Percentiles rank a stretch among this genome's conserved stretches.
Conservation (phyloP, 2,888 invertebrate genomes). For the Tenthredo distinguenda region DNA sequence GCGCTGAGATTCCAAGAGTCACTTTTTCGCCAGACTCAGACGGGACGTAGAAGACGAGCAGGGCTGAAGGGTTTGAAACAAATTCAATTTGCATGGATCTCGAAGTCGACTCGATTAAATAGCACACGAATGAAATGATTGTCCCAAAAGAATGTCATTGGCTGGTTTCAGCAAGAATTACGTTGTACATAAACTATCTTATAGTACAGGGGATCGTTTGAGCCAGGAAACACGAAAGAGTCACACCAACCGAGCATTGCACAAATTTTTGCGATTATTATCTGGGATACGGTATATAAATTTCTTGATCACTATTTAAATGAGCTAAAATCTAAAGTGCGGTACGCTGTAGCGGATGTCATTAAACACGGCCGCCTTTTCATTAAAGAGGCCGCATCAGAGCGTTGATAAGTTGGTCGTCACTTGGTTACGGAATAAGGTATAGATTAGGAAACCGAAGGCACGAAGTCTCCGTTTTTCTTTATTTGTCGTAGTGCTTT, state of each 20-base stretch:
- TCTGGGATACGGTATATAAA: not conserved
- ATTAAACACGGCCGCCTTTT: not conserved
- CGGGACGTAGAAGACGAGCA: constrained; percentile 93
- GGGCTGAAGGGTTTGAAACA: constrained; percentile 80
- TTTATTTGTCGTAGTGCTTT: not conserved
- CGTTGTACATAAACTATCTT: not conserved
- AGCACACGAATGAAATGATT: not conserved
- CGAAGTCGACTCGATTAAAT: not conserved
- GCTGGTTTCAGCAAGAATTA: not conserved
- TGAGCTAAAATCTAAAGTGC: not conserved
- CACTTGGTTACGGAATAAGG: constrained; percentile 21
- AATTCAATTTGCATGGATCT: not conserved
- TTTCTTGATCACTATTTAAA: not conserved
- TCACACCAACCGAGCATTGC: not conserved
- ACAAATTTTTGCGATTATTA: not conserved
- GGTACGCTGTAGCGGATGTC: not conserved
- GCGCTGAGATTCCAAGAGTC: constrained; percentile 91
- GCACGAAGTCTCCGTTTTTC: not conserved
- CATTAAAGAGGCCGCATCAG: constrained; percentile 15
- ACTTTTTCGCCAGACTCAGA: constrained; percentile 94
- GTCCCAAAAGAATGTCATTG: not conserved
- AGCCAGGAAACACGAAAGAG: not conserved
- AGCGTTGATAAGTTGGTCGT: constrained; percentile 24
- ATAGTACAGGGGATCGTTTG: not conserved
- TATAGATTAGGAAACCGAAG: not conserved